Base-by-base conservation (phyloP, 2,888 invertebrate species). In the Pristionchus exspectatus region DNA sequence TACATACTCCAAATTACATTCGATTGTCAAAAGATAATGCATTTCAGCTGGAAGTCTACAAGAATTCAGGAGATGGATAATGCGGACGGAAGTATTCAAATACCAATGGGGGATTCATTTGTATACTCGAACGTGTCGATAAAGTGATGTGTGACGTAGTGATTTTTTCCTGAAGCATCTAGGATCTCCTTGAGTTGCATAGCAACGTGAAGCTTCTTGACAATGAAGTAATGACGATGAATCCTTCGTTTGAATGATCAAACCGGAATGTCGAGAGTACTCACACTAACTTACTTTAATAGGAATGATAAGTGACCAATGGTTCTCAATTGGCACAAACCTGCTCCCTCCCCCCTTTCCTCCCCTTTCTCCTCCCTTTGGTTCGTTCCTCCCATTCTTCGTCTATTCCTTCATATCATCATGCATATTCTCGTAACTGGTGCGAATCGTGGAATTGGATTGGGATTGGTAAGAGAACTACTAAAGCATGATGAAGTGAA, bases 11-110 rank as follows among this genome's bases (percentile, higher is more conserved):
- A 9, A 81, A 21, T 9, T 14, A n/a, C 10, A 21, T 24, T 27
- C 12, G 1, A 83, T 5, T 30, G 0, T 4, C n/a, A 0, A 33
- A 27, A 12, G 16, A n/a, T 24, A 9, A 16, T 59, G 0, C 21
- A n/a, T 86, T 87, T 12, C 72, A 87, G 87, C 72, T 87, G 38
- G 87, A 87, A 87, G 87, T 87, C 30, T 87, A 87, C 72, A 69
- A 87, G 72, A 87, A 87, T 27, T 87, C 87, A 0, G 87, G 87
- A 44, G 87, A 87, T 59, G 54, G 50, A 72, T 87, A 87, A 87
- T 33, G 44, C 3, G 4, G 16, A 27, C 16, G 69, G 30, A 10
- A 63, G 1, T 63, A 24, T 10, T 63, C 72, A 44, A 21, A 24
- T 18, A 44, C 21, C 38, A 10, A 21, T 44, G 12, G 38, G n/a